phyloP scores from a whole-genome alignment of 2,888 invertebrate species.

The Entomobrya proxima region DNA sequence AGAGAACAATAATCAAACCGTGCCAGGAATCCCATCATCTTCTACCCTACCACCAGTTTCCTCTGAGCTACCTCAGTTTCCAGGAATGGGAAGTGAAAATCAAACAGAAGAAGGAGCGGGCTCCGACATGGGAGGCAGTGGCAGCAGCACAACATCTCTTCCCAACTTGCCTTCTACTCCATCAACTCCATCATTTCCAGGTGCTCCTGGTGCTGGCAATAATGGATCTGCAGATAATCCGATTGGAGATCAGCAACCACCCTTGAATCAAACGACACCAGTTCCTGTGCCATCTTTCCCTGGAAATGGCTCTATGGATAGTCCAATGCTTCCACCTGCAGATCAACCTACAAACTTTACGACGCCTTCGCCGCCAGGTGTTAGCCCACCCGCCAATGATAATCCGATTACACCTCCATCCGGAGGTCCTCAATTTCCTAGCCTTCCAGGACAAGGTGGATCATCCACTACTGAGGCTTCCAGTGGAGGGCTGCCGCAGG shows the following conservation, averaged over 20 bases:
- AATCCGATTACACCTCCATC: conserved; percentile 16
- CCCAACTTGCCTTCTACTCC: conserved; percentile 34
- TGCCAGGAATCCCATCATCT: conserved; percentile 33
- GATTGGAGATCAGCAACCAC: conserved; percentile 30
- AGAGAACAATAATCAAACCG: conserved; percentile 8
- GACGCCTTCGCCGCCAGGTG: background rate
- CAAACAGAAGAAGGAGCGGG: conserved; percentile 20
- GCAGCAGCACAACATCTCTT: conserved; percentile 13
- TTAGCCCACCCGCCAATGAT: conserved; percentile 26
- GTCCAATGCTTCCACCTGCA: conserved; percentile 2
- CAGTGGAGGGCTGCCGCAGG: background rate
- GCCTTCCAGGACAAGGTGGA: conserved; percentile 49
- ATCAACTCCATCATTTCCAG: conserved; percentile 6
- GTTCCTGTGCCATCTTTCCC: background rate
- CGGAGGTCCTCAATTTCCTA: background rate
- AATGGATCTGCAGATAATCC: conserved; percentile 47
- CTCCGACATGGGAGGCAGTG: background rate
- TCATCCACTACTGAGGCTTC: conserved; percentile 38
- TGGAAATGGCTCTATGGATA: conserved; percentile 42
- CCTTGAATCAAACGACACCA: conserved; percentile 3
- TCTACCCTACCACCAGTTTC: conserved; percentile 34
- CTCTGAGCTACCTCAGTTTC: conserved; percentile 11
- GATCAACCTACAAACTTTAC: conserved; percentile 15
- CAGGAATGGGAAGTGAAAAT: conserved; percentile 28
- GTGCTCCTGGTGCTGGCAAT: conserved; percentile 25